Evolutionary conservation across 2,888 invertebrate genomes (phyloP).

Genomic region (Hoplodrina blanda): DNA sequence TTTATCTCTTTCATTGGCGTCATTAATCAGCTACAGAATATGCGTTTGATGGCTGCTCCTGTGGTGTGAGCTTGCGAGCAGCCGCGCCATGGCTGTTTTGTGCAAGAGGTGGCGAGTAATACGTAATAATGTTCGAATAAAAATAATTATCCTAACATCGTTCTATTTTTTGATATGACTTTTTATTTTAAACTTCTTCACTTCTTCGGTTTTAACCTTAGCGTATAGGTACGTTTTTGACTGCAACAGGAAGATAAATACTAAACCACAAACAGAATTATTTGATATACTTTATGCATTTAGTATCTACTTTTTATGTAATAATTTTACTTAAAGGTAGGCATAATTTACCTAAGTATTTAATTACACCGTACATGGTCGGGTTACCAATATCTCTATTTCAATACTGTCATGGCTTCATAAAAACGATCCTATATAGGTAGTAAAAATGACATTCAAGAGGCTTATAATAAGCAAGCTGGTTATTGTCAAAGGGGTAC

Average conservation of each 20-base stretch:
- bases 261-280: too few species aligned
- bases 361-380: constrained; percentile 31
- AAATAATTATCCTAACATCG: neutral
- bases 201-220: neutral
- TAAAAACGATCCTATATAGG: constrained; percentile 52
- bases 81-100: constrained; percentile 26
- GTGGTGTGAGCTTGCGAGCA: constrained; percentile 46
- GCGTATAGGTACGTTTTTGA: neutral
- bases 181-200: neutral
- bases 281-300: too few species aligned
- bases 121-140: constrained; percentile 7
- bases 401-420: constrained; percentile 66
- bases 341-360: constrained; percentile 11
- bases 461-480: constrained; percentile 75
- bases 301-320: neutral
- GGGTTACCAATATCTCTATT: constrained; percentile 56
- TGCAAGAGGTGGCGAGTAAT: constrained; percentile 15
- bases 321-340: neutral
- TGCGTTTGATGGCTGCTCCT: constrained; percentile 59
- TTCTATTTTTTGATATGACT: neutral
- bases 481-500: constrained; percentile 76
- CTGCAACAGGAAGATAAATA: neutral
- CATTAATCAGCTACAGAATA: constrained; percentile 76
- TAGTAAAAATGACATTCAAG: constrained; percentile 73
- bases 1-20: constrained; percentile 75